Evolutionary conservation across 1,140 invertebrate genomes (phyloP), one percentile per base, ranked within the genome.

Genomic region (Plodia interpunctella): DNA sequence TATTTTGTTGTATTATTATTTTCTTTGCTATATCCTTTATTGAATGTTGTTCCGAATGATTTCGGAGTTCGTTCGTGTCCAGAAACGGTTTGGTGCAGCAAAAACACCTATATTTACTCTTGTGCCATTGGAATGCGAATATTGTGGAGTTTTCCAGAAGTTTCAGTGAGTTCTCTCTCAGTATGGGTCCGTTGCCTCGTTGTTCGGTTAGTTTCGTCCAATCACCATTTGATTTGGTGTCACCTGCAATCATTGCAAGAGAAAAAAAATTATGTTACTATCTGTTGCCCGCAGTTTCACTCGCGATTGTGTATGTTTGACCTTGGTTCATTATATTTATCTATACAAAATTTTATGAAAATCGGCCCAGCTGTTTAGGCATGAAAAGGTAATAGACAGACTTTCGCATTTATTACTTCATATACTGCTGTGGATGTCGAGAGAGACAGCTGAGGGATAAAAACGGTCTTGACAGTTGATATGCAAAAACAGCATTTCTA

Each of bases 111-210:
- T 82, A 88, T 20, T 76, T 57, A 50, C 86, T 84, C 21, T 80
- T 83, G 55, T 86, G 73, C 80, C 80, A 87, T 62, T 88, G 86
- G 32, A 88, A 88, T 0, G 84, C 74, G 49, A 78, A 80, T 52
- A 82, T 69, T 0, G 80, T 86, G 0, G 82, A 84, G 30, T 88
- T 83, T 6, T 65, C 72, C 0, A 88, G 63, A 0, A 88, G 68
- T 60, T 74, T 80, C 6, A 88, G 49, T 0, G 86, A 82, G 44
- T 83, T 86, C 50, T 80, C 71, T 28, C 86, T 64, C 0, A 87
- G 52, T 20, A 83, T 63, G 0, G 80, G 74, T 0, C 71, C 80
- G 35, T 59, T 65, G 5, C 83, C 80, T 4, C 81, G 74, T 0
- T 71, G 60, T 8, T 80, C 75, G 5, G 51, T 18, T 44, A 71